These are phyloP conservation scores for Hypomecis atomaria DNA, from an alignment of 2,888 invertebrate species.

Conservation along the genomic window DNA sequence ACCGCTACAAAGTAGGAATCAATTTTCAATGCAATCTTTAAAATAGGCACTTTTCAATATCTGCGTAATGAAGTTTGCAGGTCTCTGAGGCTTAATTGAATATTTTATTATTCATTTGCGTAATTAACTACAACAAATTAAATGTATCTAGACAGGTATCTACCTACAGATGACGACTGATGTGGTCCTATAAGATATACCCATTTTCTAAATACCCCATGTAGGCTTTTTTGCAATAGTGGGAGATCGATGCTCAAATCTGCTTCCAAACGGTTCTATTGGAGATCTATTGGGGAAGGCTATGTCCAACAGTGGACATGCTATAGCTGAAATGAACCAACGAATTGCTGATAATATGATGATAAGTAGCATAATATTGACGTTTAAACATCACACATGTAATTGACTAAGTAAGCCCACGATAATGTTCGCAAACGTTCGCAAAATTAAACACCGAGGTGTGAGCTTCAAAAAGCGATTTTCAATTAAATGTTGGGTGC, in stretches of 20 bases:
- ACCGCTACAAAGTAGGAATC: conserved; percentile 20
- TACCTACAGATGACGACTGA: too few relatives aligned
- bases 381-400: neutral
- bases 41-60: conserved; percentile 19
- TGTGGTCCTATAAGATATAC: too few relatives aligned
- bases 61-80: neutral
- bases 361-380: too few relatives aligned
- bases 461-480: conserved; percentile 68
- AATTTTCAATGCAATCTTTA: conserved; percentile 16
- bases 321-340: too few relatives aligned
- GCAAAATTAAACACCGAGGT: conserved; percentile 55
- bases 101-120: neutral
- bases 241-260: neutral
- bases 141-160: too few relatives aligned
- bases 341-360: too few relatives aligned
- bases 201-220: too few relatives aligned
- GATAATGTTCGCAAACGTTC: neutral
- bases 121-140: too few relatives aligned
- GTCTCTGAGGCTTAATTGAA: neutral
- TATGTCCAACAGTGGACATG: too few relatives aligned
- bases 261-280: too few relatives aligned
- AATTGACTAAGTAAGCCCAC: conserved; percentile 1
- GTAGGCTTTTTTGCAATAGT: too few relatives aligned
- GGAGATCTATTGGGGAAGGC: too few relatives aligned
- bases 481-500: conserved; percentile 74